Conservation (phyloP, 2,113 vertebrate genomes). For the Otus sunia region DNA sequence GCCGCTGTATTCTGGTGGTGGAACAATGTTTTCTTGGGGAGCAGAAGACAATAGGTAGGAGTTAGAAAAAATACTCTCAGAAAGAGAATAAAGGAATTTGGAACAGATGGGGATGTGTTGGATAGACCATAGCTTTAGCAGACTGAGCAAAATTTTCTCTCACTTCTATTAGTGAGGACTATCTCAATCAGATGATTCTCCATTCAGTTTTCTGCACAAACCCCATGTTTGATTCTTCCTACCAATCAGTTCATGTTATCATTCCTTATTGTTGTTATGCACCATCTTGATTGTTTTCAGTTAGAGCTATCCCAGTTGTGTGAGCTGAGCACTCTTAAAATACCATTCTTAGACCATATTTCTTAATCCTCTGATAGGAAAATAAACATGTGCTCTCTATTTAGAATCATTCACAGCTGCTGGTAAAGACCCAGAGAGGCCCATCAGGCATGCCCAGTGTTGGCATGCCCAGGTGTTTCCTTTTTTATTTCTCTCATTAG, state of each 20-base stretch:
- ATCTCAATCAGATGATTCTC: not conserved
- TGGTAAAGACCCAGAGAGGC: not conserved
- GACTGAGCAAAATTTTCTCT: not conserved
- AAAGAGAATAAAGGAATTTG: not conserved
- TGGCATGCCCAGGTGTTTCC: not conserved
- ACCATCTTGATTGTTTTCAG: not conserved
- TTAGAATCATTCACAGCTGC: not conserved
- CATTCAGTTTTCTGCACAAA: not conserved
- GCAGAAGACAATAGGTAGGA: not conserved
- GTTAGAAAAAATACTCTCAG: not conserved
- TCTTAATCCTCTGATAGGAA: not conserved
- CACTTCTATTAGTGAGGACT: not conserved
- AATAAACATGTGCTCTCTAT: not conserved
- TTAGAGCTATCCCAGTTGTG: not conserved
- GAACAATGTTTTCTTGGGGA: not conserved
- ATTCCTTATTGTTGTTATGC: not conserved
- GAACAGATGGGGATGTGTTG: not conserved
- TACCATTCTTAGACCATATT: not conserved
- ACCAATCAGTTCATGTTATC: not conserved
- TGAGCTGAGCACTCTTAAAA: not conserved
- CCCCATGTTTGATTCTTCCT: not conserved
- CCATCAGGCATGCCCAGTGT: not conserved
- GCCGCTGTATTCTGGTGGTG: not conserved
- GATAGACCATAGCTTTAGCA: not conserved
- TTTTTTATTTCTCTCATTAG: not conserved